Base-by-base conservation (phyloP, 2,888 invertebrate genomes). In the Neelides folsomi region DNA sequence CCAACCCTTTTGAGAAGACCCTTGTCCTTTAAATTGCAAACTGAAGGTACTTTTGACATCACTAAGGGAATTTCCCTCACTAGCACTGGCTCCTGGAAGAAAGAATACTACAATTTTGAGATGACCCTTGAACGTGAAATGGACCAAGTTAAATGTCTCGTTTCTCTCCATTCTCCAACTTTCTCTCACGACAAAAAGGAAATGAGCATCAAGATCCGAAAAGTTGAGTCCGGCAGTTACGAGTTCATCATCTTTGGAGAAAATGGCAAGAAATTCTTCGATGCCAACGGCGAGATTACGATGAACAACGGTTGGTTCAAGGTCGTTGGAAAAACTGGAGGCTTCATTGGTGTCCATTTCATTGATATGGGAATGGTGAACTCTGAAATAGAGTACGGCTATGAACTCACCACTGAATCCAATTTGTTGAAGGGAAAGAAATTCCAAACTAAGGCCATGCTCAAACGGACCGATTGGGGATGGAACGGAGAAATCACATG, bases 351-450 rank as follows among this genome's bases (percentile, higher is more conserved):
- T 27, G 42, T 47, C 35, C 56, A 53, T 42, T 53, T 45, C 34
- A 20, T 51, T n/a, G 49, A 50, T n/a, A 5, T 53, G 1, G 38
- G 10, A 5, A 37, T 13, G 3, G 47, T 9, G 7, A 51, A 51
- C 19, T 36, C 43, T 2, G 51, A 45, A 8, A 13, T 42, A 4
- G 34, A 37, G 39, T 54, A 48, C 38, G 49, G 34, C 42, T 51
- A 47, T 34, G 54, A 56, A 39, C 8, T 64, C n/a, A 57, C 49
- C 19, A 58, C 53, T n/a, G 64, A 64, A 43, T 60, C 60, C 4
- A 49, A 47, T 2, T 38, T 63, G 1, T 16, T 64, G n/a, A 52
- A 48, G 36, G 64, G 62, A 1, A 64, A 64, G 40, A 51, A 55
- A 18, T 51, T 62, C 1, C 52, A 48, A 15, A 47, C 57, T 2